These are phyloP conservation scores for Pachliopta kotzebuea DNA, from an alignment of 2,888 invertebrate genomes.

Conservation along the genomic window DNA sequence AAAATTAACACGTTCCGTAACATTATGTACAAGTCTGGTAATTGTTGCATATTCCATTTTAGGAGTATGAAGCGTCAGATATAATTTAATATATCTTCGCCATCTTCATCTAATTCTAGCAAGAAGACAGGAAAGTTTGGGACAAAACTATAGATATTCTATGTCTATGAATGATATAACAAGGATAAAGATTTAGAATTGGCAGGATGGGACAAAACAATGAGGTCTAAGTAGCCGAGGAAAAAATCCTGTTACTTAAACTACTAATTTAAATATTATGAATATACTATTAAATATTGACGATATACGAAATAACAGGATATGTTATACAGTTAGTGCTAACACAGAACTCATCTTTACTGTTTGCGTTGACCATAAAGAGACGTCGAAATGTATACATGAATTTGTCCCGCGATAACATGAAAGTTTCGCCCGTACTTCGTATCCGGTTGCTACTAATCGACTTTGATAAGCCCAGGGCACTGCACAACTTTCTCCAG, in stretches of 20 bases:
- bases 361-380: background rate
- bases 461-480: slow-evolving; percentile 13
- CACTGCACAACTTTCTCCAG: slow-evolving; percentile 13
- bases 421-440: slow-evolving; percentile 5
- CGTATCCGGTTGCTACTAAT: slow-evolving; percentile 13
- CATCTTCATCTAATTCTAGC: too few relatives aligned
- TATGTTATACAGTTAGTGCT: background rate
- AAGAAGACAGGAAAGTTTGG: too few relatives aligned
- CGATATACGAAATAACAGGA: too few relatives aligned
- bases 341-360: background rate
- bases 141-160: too few relatives aligned
- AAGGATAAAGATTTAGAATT: too few relatives aligned
- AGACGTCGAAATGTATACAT: background rate
- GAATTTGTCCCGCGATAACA: background rate
- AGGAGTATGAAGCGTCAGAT: too few relatives aligned
- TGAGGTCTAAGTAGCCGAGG: too few relatives aligned
- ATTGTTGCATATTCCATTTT: background rate
- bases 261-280: background rate
- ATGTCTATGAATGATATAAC: too few relatives aligned
- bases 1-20: background rate
- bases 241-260: too few relatives aligned
- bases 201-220: too few relatives aligned
- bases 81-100: too few relatives aligned
- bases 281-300: background rate
- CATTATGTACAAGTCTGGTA: background rate